Percentiles rank a stretch among this genome's conserved stretches.
Evolutionary conservation across 2,888 invertebrate genomes (phyloP).

Genomic region (Acrocera orbiculus): DNA sequence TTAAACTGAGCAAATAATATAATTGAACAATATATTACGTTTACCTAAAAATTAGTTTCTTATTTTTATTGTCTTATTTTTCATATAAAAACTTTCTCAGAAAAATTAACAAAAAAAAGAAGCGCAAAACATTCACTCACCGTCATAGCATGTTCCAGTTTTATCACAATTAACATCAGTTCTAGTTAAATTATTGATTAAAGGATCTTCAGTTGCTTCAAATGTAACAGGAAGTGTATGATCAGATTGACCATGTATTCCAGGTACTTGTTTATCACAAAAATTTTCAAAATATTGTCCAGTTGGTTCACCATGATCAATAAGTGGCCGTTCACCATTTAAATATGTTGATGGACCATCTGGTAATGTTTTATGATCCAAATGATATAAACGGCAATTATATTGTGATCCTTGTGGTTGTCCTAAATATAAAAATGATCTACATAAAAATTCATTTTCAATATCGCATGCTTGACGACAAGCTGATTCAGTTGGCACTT

Average conservation of each 20-base stretch:
- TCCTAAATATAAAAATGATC: constrained; percentile 58
- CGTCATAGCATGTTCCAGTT: constrained; percentile 88
- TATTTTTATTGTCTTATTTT: too few relatives aligned
- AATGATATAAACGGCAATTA: constrained; percentile 81
- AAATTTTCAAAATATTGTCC: constrained; percentile 81
- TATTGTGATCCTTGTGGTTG: constrained; percentile 54
- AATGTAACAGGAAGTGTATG: constrained; percentile 55
- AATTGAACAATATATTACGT: too few relatives aligned
- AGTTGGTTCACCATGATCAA: constrained; percentile 79
- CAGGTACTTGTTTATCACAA: constrained; percentile 44
- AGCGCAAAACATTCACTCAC: constrained; percentile 33
- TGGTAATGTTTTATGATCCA: constrained; percentile 81
- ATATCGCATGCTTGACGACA: constrained; percentile 81
- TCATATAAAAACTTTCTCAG: too few relatives aligned
- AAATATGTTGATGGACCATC: constrained; percentile 84
- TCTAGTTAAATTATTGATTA: constrained; percentile 53
- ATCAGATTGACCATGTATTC: constrained; percentile 30
- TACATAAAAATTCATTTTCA: constrained; percentile 81
- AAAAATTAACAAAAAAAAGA: neutral
- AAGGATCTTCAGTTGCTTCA: constrained; percentile 59
- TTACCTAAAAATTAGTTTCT: too few relatives aligned
- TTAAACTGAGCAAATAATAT: too few relatives aligned
- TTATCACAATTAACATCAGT: constrained; percentile 81
- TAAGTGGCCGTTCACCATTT: constrained; percentile 73
- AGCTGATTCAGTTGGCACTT: constrained; percentile 77